phyloP scores from a whole-genome alignment of 1,140 invertebrate genomes.

The Lycorma delicatula region DNA sequence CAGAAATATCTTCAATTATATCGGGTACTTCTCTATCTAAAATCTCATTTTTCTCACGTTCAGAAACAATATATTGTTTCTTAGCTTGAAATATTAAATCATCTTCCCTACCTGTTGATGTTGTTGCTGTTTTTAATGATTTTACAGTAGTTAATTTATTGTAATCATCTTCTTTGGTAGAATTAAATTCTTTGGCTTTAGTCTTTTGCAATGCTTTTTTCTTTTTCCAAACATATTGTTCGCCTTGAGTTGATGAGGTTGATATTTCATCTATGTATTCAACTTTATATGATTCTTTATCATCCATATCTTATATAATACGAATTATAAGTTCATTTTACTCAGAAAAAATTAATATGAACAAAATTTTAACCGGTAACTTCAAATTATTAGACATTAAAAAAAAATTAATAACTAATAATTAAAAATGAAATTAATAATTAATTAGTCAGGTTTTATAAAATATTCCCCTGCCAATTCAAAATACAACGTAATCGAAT shows the following conservation, averaged over 20 bases:
- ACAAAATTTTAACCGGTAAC: too few species aligned
- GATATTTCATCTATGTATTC: slow-evolving; percentile 6
- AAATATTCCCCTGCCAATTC: too few species aligned
- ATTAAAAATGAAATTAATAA: too few species aligned
- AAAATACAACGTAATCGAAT: too few species aligned
- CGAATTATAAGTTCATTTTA: neutral
- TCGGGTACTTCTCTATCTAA: neutral
- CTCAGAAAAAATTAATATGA: too few species aligned
- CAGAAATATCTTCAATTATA: slow-evolving; percentile 1
- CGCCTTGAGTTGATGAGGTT: neutral
- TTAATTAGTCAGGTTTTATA: too few species aligned
- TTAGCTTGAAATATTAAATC: neutral
- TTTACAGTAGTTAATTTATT: neutral
- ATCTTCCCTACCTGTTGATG: neutral
- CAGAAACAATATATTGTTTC: neutral
- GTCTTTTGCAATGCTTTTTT: slow-evolving; percentile 13
- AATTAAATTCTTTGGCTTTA: neutral
- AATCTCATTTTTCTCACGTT: slow-evolving; percentile 2
- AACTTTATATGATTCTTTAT: neutral
- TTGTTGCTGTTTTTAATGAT: neutral
- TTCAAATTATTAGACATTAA: too few species aligned
- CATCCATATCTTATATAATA: neutral
- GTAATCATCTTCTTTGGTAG: neutral
- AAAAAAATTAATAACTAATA: too few species aligned
- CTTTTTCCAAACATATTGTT: slow-evolving; percentile 17